Conservation (phyloP, 1,140 invertebrate species). For the Nylanderia fulva region DNA sequence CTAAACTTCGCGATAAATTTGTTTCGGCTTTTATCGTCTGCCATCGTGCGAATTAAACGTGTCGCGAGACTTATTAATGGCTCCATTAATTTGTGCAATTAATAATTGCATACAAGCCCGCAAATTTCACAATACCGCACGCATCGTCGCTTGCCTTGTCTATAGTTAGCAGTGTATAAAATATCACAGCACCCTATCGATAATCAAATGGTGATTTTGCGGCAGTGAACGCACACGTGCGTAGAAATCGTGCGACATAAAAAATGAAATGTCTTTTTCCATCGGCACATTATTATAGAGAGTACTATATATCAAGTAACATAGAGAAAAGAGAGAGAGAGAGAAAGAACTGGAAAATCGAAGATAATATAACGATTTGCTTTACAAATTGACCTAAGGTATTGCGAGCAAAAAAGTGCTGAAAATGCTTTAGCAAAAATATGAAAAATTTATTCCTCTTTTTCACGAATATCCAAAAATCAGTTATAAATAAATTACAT, state of each 20-base stretch:
- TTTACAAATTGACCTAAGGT: constrained; percentile 7
- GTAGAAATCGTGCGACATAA: constrained; percentile 22
- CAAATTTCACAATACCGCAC: constrained; percentile 35
- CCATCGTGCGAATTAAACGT: constrained; percentile 3
- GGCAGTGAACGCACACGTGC: constrained; percentile 30
- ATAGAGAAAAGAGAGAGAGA: neutral
- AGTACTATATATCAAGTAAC: neutral
- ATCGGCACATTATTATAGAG: constrained; percentile 16
- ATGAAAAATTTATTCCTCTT: neutral
- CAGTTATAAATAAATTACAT: neutral
- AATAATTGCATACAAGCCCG: constrained; percentile 25
- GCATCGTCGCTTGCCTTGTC: constrained; percentile 7
- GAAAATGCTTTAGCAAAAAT: constrained; percentile 22
- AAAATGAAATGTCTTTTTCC: constrained; percentile 38
- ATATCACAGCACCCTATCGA: constrained; percentile 42
- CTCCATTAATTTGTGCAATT: constrained; percentile 36
- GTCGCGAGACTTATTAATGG: constrained; percentile 31
- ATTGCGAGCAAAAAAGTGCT: constrained; percentile 5
- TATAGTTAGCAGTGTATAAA: constrained; percentile 42
- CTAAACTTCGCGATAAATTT: neutral
- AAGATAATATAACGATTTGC: constrained; percentile 34
- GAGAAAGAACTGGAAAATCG: neutral
- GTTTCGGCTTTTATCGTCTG: neutral
- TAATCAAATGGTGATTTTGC: constrained; percentile 44
- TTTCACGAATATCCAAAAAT: neutral